phyloP scores from a whole-genome alignment of 2,797 vertebrate species.

The Acipenser oxyrinchus region DNA sequence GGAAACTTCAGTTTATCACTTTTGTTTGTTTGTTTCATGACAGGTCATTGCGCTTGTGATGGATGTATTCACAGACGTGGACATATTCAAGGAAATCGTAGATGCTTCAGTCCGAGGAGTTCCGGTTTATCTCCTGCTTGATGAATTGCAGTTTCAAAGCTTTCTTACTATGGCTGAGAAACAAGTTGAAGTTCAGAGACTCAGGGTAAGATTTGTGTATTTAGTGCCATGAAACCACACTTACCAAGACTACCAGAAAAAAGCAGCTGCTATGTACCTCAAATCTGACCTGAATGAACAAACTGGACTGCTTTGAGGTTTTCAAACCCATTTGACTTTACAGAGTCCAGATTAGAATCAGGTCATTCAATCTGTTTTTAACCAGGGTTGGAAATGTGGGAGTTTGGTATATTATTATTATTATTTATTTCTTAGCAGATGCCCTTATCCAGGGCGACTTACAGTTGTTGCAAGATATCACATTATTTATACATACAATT shows the following conservation, averaged over 20 bases:
- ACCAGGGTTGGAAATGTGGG: no score
- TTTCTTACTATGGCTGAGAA: slow-evolving; percentile 85
- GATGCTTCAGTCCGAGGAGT: slow-evolving; percentile 80
- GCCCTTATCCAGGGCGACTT: no score
- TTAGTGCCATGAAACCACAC: no score
- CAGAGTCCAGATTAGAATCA: no score
- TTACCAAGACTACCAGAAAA: background rate
- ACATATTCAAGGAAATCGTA: slow-evolving; percentile 88
- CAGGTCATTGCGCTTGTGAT: slow-evolving; percentile 92
- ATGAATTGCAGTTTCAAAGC: slow-evolving; percentile 71
- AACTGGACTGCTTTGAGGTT: no score
- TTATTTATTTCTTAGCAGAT: no score
- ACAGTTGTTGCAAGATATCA: no score
- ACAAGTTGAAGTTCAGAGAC: slow-evolving; percentile 79
- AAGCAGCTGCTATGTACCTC: background rate
- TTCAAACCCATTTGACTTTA: no score
- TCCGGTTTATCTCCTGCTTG: slow-evolving; percentile 83
- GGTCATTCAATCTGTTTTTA: no score
- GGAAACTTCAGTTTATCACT: background rate
- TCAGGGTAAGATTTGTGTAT: slow-evolving; percentile 66
- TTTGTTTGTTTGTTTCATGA: slow-evolving; percentile 26
- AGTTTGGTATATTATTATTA: no score
- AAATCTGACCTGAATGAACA: no score
- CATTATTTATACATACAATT: no score
- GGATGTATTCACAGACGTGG: slow-evolving; percentile 91